Evolutionary conservation across 1,140 invertebrate species (phyloP).

Genomic region (Rhysida immarginata): DNA sequence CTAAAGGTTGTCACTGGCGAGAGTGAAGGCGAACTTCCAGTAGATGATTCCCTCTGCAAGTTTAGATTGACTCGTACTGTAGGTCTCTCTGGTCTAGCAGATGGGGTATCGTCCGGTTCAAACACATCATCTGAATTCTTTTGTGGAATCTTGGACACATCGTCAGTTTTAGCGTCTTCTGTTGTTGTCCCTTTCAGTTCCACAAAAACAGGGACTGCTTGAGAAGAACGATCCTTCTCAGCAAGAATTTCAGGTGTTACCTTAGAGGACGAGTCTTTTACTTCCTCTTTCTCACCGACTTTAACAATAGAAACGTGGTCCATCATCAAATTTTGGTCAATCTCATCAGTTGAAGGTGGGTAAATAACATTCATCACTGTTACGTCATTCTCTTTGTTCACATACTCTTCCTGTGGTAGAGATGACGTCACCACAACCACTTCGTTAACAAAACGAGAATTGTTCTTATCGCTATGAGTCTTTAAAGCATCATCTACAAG

Average conservation of each 20-base stretch:
- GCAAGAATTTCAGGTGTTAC: neutral
- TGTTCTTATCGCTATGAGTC: neutral
- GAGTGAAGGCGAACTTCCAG: neutral
- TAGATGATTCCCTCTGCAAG: neutral
- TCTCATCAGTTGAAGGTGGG: neutral
- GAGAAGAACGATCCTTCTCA: conserved; percentile 1
- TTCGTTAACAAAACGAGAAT: neutral
- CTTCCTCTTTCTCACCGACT: conserved; percentile 49
- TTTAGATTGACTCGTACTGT: conserved; percentile 5
- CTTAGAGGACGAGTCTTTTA: conserved; percentile 13
- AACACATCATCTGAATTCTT: neutral
- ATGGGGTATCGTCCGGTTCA: neutral
- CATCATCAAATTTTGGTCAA: conserved; percentile 36
- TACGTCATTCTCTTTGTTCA: conserved; percentile 44
- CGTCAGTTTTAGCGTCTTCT: conserved; percentile 5
- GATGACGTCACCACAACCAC: neutral
- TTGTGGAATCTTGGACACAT: neutral
- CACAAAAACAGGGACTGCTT: conserved; percentile 4
- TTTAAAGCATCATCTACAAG: neutral
- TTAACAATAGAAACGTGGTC: conserved; percentile 80
- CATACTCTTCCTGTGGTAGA: neutral
- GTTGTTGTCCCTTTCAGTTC: conserved; percentile 16
- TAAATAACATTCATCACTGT: conserved; percentile 2
- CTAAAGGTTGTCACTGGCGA: neutral
- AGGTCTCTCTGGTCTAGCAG: neutral